Base-by-base conservation (phyloP, 2,888 invertebrate species). In the Prostheceraeus crozeri region DNA sequence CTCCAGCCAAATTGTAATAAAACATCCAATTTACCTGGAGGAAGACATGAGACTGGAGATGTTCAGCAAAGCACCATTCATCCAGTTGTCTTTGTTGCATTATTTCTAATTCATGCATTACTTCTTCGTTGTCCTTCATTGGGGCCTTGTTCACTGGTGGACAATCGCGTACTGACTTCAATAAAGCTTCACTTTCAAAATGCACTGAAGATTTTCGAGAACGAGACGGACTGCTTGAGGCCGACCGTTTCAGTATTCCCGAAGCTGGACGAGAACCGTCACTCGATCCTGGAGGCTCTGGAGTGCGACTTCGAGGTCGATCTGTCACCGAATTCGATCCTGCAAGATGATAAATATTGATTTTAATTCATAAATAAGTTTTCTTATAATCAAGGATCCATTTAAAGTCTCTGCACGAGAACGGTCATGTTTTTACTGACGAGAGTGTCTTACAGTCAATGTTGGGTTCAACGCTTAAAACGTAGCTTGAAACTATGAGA, bases 21-120 rank as follows among this genome's bases (percentile, higher is more conserved):
- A n/a, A n/a, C n/a, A n/a, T n/a, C n/a, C n/a, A n/a, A n/a, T n/a
- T 33, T 48, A 75, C 74, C 70, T 76, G 75, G 16, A 70, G 65
- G 1, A 76, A 65, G n/a, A 73, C 67, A 28, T 69, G 63, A 6
- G 70, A 69, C 28, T 74, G 71, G 58, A 70, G 68, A 60, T 75
- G 73, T 61, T 76, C 76, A 36, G 73, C 72, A 67, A 71, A 75
- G 63, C 72, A 72, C 74, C 74, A 76, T 60, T 73, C 70, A 59
- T 74, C 72, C n/a, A 76, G 65, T 40, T 67, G 67, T 28, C 75
- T 65, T 62, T 73, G 69, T 65, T 73, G 71, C 1, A 67, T 66
- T 51, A 70, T 68, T 4, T 71, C 68, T n/a, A 74, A 67, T 35
- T 70, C 71, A 45, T 67, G 67, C 65, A 72, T 66, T 51, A 67